phyloP scores from a whole-genome alignment of 2,797 vertebrate species.

The Lepidocolaptes lacrymiger region DNA sequence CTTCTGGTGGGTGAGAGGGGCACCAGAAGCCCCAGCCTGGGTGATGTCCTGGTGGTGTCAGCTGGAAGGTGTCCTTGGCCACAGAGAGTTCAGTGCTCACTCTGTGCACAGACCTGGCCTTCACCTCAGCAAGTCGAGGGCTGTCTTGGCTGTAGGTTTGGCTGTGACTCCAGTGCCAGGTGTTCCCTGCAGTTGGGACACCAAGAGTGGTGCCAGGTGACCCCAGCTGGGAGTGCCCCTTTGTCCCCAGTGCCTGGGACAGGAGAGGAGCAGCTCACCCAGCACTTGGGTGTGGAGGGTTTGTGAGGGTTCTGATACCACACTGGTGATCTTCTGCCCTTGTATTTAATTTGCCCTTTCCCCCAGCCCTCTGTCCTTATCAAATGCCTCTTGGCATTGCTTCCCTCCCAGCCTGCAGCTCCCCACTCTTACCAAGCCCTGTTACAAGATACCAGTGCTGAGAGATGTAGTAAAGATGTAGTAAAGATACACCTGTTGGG shows the following conservation, averaged over 20 bases:
- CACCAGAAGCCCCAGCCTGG: not conserved
- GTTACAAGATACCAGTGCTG: slow-evolving; percentile 2
- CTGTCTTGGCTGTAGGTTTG: not conserved
- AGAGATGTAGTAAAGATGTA: slow-evolving; percentile 70
- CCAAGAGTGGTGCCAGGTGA: not conserved
- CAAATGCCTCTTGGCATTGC: not conserved
- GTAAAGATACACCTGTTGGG: slow-evolving; percentile 63
- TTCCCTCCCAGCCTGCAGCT: slow-evolving; percentile 1
- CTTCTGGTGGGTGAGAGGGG: not conserved
- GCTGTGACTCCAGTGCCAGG: not conserved
- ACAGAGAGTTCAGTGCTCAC: not conserved
- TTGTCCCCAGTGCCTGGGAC: not conserved
- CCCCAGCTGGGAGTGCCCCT: not conserved
- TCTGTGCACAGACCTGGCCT: fast-evolving
- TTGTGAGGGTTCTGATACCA: not conserved
- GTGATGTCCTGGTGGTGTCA: not conserved
- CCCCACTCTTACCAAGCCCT: not conserved
- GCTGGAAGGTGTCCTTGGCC: not conserved
- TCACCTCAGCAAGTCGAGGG: fast-evolving
- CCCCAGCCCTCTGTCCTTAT: slow-evolving; percentile 17
- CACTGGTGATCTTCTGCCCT: not conserved
- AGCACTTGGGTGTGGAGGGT: not conserved
- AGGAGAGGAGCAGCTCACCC: not conserved
- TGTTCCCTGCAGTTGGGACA: not conserved
- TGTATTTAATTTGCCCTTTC: slow-evolving; percentile 11